Percentiles rank a stretch among this genome's conserved stretches.
Evolutionary conservation across 2,797 vertebrate species (phyloP).

Genomic region (Discoglossus pictus): DNA sequence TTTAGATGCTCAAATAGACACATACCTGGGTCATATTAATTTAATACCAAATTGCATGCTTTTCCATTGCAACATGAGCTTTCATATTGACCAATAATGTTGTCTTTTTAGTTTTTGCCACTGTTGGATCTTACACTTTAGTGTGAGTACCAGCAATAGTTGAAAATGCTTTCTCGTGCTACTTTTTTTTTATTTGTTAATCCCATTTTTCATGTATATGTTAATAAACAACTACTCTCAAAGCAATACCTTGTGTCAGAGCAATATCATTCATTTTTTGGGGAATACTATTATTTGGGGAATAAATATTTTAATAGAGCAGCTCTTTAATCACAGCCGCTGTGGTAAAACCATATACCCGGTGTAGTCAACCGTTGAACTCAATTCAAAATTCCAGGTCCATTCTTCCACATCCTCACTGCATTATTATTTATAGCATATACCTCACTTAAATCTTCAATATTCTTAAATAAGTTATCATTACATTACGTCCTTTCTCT

Average conservation of each 20-base stretch:
- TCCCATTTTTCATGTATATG: conserved; percentile 12
- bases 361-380: too few species aligned
- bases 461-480: too few species aligned
- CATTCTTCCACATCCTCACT: too few species aligned
- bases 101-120: neutral
- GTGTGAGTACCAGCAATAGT: neutral
- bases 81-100: neutral
- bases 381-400: too few species aligned
- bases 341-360: too few species aligned
- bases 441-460: too few species aligned
- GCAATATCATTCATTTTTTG: too few species aligned
- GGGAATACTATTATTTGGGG: too few species aligned
- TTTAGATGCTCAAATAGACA: neutral
- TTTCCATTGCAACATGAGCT: neutral
- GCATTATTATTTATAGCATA: too few species aligned
- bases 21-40: neutral
- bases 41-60: neutral
- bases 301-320: too few species aligned
- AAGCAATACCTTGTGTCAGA: conserved; percentile 8
- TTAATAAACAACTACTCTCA: conserved; percentile 33
- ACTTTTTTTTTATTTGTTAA: conserved; percentile 21
- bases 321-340: too few species aligned
- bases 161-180: conserved; percentile 25
- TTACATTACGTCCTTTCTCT: too few species aligned
- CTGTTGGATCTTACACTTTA: neutral